phyloP scores from a whole-genome alignment of 2,888 invertebrate species.

The Axea sp. region DNA sequence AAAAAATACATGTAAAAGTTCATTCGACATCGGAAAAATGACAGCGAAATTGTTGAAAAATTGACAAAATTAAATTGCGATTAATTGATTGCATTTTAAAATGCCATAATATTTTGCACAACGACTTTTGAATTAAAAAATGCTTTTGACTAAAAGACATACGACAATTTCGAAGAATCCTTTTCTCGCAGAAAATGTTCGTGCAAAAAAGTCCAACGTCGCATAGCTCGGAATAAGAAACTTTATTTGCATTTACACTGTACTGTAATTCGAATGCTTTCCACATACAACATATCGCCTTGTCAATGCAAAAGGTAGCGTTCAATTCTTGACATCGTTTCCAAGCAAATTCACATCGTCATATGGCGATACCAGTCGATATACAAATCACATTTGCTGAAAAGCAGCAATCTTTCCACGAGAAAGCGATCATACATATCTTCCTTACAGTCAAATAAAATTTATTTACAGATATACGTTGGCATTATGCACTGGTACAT shows the following conservation, averaged over 20 bases:
- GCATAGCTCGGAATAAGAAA: slow-evolving; percentile 20
- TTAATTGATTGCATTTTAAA: too few relatives aligned
- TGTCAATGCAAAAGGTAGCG: slow-evolving; percentile 41
- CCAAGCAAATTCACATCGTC: slow-evolving; percentile 58
- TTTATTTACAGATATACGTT: slow-evolving; percentile 44
- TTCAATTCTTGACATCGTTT: slow-evolving; percentile 57
- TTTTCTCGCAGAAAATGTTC: too few relatives aligned
- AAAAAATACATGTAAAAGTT: too few relatives aligned
- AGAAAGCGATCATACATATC: slow-evolving; percentile 43
- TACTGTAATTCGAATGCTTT: slow-evolving; percentile 39
- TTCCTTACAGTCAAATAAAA: slow-evolving; percentile 46
- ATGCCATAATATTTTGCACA: too few relatives aligned
- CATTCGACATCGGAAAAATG: too few relatives aligned
- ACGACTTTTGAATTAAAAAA: too few relatives aligned
- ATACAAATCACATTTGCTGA: slow-evolving; percentile 62
- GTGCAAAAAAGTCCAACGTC: too few relatives aligned
- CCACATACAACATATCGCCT: slow-evolving; percentile 48
- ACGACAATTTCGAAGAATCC: too few relatives aligned
- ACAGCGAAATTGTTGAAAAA: too few relatives aligned
- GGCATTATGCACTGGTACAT: slow-evolving; percentile 25
- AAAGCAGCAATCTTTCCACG: slow-evolving; percentile 50
- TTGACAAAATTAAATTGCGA: too few relatives aligned
- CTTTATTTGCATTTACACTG: slow-evolving; percentile 56
- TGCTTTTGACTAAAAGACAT: too few relatives aligned
- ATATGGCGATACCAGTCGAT: slow-evolving; percentile 56